phyloP scores from a whole-genome alignment of 2,888 invertebrate genomes.

The Alsophila aescularia region DNA sequence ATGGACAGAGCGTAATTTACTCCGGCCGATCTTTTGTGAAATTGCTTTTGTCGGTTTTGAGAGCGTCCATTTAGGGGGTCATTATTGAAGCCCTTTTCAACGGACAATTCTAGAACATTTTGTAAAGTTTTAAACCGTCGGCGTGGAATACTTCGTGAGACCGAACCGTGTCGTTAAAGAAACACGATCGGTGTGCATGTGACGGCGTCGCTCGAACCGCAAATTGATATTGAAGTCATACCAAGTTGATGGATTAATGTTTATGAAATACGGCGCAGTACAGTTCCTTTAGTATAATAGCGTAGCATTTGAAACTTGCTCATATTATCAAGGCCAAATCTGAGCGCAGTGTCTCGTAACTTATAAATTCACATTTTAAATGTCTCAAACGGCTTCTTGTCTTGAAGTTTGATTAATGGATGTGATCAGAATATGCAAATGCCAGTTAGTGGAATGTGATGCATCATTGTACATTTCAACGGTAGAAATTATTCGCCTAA shows the following conservation, averaged over 20 bases:
- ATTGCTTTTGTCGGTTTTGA: slow-evolving; percentile 49
- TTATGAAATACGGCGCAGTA: slow-evolving; percentile 32
- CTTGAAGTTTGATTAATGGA: slow-evolving; percentile 36
- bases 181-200: slow-evolving; percentile 32
- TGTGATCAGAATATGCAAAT: slow-evolving; percentile 34
- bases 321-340: slow-evolving; percentile 22
- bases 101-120: slow-evolving; percentile 23
- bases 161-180: slow-evolving; percentile 32
- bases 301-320: slow-evolving; percentile 24
- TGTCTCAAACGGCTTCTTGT: slow-evolving; percentile 31
- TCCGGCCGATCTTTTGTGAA: slow-evolving; percentile 52
- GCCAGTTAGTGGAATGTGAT: slow-evolving; percentile 27
- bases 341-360: slow-evolving; percentile 13
- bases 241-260: slow-evolving; percentile 40
- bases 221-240: slow-evolving; percentile 38
- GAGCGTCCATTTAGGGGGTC: slow-evolving; percentile 32
- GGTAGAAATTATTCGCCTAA: slow-evolving; percentile 29
- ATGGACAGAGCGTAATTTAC: slow-evolving; percentile 65
- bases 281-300: slow-evolving; percentile 13
- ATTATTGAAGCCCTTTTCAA: slow-evolving; percentile 29
- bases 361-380: slow-evolving; percentile 28
- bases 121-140: slow-evolving; percentile 20
- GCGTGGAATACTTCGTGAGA: too few relatives aligned
- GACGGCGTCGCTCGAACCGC: slow-evolving; percentile 28
- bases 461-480: slow-evolving; percentile 35